Percentiles rank a stretch among this genome's conserved stretches.
Conservation (phyloP, 2,888 invertebrate genomes). For the Brachylomia viminalis region DNA sequence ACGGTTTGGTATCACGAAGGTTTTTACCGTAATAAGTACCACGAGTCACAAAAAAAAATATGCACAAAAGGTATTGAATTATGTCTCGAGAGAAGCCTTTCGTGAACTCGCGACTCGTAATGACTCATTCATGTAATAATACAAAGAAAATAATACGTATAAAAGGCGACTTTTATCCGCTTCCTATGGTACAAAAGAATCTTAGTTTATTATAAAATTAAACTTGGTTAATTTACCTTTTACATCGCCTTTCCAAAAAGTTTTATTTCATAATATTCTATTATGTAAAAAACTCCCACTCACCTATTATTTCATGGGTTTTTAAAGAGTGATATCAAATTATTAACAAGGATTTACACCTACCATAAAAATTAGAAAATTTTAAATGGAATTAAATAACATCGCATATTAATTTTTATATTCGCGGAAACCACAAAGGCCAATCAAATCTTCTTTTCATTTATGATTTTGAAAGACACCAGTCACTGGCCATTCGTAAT, state of each 20-base stretch:
- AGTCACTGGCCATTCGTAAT: not conserved
- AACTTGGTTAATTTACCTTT: slow-evolving; percentile 13
- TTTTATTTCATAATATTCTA: not conserved
- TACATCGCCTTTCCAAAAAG: not conserved
- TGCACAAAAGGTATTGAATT: slow-evolving; percentile 82
- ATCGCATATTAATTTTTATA: not conserved
- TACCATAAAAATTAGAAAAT: not conserved
- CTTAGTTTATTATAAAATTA: slow-evolving; percentile 6
- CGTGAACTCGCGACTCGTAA: slow-evolving; percentile 67
- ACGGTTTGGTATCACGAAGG: slow-evolving; percentile 85
- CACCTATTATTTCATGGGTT: not conserved
- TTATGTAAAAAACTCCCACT: not conserved
- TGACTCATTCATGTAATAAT: slow-evolving; percentile 67
- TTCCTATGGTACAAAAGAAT: slow-evolving; percentile 24
- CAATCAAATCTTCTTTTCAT: not conserved
- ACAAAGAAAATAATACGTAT: slow-evolving; percentile 55
- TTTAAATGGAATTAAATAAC: not conserved
- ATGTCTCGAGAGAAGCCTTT: slow-evolving; percentile 75
- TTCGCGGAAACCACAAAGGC: not conserved
- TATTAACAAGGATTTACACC: not conserved
- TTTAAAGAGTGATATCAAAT: not conserved
- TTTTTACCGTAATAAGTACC: slow-evolving; percentile 84
- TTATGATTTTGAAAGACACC: not conserved
- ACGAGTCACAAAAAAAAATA: slow-evolving; percentile 77
- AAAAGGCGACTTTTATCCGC: slow-evolving; percentile 33